A percentile compares a stretch with the other conserved stretches of the same genome.
These are phyloP conservation scores for Yponomeuta plumbellus DNA, from an alignment of 2,888 invertebrate genomes.

Conservation along the genomic window DNA sequence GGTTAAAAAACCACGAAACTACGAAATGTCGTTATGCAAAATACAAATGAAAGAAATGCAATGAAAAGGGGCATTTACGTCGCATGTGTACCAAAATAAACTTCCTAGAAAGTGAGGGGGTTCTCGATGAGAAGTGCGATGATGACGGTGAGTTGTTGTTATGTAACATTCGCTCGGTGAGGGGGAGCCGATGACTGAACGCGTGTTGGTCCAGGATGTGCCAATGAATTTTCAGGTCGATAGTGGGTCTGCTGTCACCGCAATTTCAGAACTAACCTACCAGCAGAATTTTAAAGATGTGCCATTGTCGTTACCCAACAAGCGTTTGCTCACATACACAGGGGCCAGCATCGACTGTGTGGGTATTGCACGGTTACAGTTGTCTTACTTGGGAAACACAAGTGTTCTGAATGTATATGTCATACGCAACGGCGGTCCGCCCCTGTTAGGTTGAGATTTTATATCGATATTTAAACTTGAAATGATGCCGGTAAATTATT, in stretches of 20 bases:
- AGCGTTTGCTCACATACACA: conserved; percentile 14
- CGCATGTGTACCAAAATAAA: no score
- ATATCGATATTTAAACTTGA: conserved; percentile 12
- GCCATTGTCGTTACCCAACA: conserved; percentile 6
- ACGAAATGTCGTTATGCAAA: conserved; percentile 20
- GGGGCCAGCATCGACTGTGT: conserved; percentile 13
- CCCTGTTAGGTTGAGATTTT: conserved; percentile 20
- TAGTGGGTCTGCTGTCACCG: conserved; percentile 12
- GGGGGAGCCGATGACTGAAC: conserved; percentile 19
- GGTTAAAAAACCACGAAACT: conserved; percentile 19
- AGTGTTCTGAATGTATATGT: conserved; percentile 13
- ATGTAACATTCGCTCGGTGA: no score
- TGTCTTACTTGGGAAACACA: conserved; percentile 13
- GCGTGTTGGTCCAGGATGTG: conserved; percentile 7
- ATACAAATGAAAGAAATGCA: conserved; percentile 24
- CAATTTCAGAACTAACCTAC: conserved; percentile 11
- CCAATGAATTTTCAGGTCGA: conserved; percentile 17
- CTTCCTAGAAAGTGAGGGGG: no score
- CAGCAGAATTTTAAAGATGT: conserved; percentile 12
- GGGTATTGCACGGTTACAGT: conserved; percentile 5
- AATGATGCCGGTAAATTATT: conserved; percentile 8
- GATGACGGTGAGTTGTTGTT: no score
- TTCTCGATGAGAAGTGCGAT: no score
- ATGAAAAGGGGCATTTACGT: conserved; percentile 22
- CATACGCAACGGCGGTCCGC: conserved; percentile 17